Conservation (phyloP, 2,888 invertebrate genomes). For the Chalcosyrphus nemorum region DNA sequence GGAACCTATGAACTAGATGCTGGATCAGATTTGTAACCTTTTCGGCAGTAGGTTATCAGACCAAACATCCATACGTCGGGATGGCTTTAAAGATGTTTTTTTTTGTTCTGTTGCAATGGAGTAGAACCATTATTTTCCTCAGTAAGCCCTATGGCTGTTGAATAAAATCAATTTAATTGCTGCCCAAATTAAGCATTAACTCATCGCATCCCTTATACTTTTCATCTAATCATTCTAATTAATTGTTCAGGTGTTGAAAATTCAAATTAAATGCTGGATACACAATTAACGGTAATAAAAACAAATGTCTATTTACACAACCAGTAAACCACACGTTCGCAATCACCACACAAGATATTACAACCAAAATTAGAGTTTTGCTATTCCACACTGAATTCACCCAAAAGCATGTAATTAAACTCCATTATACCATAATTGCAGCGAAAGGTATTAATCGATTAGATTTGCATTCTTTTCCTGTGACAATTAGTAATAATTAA, state of each 20-base stretch:
- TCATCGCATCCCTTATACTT: background rate
- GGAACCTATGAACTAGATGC: too few species aligned
- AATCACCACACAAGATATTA: background rate
- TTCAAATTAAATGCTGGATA: slow-evolving; percentile 23
- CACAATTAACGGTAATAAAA: slow-evolving; percentile 29
- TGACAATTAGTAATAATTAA: slow-evolving; percentile 55
- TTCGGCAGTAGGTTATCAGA: too few species aligned
- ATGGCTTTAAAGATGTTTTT: too few species aligned
- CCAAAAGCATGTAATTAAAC: slow-evolving; percentile 47
- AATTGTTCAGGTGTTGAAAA: slow-evolving; percentile 9
- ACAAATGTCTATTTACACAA: slow-evolving; percentile 15
- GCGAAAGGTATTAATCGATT: slow-evolving; percentile 25
- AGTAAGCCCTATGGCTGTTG: too few species aligned
- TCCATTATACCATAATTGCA: slow-evolving; percentile 39
- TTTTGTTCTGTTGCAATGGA: too few species aligned
- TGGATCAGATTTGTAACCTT: too few species aligned
- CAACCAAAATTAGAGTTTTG: slow-evolving; percentile 5
- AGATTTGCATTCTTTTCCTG: slow-evolving; percentile 57
- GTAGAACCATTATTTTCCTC: too few species aligned
- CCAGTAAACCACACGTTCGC: background rate
- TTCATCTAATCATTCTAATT: slow-evolving; percentile 41
- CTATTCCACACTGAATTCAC: background rate
- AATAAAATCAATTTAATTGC: too few species aligned
- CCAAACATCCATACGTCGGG: too few species aligned
- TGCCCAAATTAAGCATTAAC: too few species aligned